These are phyloP conservation scores for Bombus balteatus DNA, from an alignment of 1,140 invertebrate genomes.

Conservation along the genomic window DNA sequence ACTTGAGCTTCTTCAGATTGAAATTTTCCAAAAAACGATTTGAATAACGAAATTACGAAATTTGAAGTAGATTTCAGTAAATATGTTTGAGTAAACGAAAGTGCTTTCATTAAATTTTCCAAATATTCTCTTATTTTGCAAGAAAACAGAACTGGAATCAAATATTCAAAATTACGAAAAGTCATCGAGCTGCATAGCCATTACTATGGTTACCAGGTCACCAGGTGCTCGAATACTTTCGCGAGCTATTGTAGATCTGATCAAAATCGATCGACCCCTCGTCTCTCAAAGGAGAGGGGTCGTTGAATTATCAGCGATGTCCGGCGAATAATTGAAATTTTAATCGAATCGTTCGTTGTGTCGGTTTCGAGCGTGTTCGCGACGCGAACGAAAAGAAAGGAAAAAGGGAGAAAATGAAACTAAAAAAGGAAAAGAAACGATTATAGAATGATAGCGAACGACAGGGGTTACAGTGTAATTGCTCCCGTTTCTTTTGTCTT, in stretches of 20 bases:
- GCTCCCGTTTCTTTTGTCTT: constrained; percentile 37
- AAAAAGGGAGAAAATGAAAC: neutral
- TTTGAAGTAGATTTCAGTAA: no score
- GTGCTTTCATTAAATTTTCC: no score
- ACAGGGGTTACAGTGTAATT: constrained; percentile 25
- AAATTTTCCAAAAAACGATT: no score
- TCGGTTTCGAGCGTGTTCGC: constrained; percentile 18
- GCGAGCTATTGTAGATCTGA: neutral
- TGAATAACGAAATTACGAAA: no score
- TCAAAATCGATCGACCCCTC: neutral
- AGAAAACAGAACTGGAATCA: no score
- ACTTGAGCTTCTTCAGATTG: no score
- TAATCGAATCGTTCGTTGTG: constrained; percentile 43
- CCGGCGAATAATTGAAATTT: constrained; percentile 44
- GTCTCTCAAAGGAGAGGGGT: neutral
- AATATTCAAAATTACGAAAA: no score
- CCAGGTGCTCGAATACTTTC: neutral
- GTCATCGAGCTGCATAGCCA: no score
- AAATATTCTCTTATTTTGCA: no score
- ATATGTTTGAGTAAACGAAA: no score
- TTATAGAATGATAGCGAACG: constrained; percentile 6
- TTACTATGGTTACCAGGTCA: no score
- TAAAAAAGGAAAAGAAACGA: neutral
- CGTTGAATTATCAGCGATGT: constrained; percentile 29
- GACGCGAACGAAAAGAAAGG: neutral